Evolutionary conservation across 53 echinoderm and acorn worm species (phyloP).

Genomic region (Echinarachnius parma): DNA sequence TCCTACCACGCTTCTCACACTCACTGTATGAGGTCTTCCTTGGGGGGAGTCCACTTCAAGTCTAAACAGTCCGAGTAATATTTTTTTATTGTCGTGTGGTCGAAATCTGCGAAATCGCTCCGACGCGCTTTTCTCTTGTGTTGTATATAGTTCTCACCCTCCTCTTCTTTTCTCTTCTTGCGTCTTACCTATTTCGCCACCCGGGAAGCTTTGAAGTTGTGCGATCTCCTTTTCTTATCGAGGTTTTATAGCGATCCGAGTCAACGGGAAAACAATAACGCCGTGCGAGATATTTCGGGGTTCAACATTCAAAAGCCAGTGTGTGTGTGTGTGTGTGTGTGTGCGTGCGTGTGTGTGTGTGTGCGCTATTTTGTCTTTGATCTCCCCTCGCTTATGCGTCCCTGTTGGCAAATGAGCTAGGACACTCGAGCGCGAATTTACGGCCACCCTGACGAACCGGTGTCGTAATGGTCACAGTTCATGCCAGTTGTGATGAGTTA

Average conservation of each 20-base stretch:
- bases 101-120: constrained; percentile 43
- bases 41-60: constrained; percentile 10
- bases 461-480: too few relatives aligned
- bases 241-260: constrained; percentile 45
- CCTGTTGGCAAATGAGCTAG: constrained; percentile 42
- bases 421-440: constrained; percentile 46
- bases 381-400: constrained; percentile 31
- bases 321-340: too few relatives aligned
- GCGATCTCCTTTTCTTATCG: constrained; percentile 43
- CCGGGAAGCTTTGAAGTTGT: constrained; percentile 46
- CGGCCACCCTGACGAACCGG: constrained; percentile 13
- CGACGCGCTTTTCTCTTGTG: constrained; percentile 13
- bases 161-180: neutral
- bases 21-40: constrained; percentile 2
- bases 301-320: too few relatives aligned
- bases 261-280: constrained; percentile 48
- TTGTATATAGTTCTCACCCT: neutral
- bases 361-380: constrained; percentile 31
- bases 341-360: too few relatives aligned
- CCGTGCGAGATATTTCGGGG: neutral
- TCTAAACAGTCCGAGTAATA: constrained; percentile 21
- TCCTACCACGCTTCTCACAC: constrained; percentile 25
- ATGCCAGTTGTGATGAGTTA: too few relatives aligned
- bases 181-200: too few relatives aligned
- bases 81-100: constrained; percentile 21